A percentile compares a stretch with the other conserved stretches of the same genome.
phyloP scores from a whole-genome alignment of 2,797 vertebrate genomes.

The Acipenser transmontanus region DNA sequence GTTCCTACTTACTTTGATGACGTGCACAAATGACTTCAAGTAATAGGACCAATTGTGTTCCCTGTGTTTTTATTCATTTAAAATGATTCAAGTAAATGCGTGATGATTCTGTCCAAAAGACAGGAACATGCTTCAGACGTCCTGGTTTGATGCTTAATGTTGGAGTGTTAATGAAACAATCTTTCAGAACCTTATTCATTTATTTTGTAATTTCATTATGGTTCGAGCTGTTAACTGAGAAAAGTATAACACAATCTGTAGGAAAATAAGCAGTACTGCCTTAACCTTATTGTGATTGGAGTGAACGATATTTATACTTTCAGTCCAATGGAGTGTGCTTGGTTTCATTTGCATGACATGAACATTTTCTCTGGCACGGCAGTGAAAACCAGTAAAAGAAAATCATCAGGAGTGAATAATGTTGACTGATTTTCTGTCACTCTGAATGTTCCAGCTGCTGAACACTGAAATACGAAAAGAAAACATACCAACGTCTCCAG shows the following conservation, averaged over 20 bases:
- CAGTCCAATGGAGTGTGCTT: conserved; percentile 29
- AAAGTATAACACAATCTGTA: conserved; percentile 2
- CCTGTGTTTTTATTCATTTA: too few relatives aligned
- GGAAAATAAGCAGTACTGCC: conserved; percentile 34
- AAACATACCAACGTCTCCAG: conserved; percentile 47
- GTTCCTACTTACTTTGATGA: too few relatives aligned
- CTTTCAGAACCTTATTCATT: neutral
- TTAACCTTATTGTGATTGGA: conserved; percentile 55
- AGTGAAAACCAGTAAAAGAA: conserved; percentile 29
- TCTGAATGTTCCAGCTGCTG: conserved; percentile 42
- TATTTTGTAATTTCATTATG: conserved; percentile 38
- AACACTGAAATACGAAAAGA: conserved; percentile 46
- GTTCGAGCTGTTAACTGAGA: conserved; percentile 52
- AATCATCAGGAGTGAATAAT: conserved; percentile 27
- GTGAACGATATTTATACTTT: conserved; percentile 47
- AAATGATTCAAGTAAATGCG: too few relatives aligned
- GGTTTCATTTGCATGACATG: conserved; percentile 38
- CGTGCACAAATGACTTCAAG: too few relatives aligned
- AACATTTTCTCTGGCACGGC: conserved; percentile 47
- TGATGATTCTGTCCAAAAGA: too few relatives aligned
- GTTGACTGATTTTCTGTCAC: conserved; percentile 44
- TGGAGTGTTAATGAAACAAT: too few relatives aligned
- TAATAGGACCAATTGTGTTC: too few relatives aligned
- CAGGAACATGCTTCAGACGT: too few relatives aligned
- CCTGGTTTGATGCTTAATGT: too few relatives aligned